Conservation (phyloP, 2,797 vertebrate genomes). For the Notolepis coatsorum region DNA sequence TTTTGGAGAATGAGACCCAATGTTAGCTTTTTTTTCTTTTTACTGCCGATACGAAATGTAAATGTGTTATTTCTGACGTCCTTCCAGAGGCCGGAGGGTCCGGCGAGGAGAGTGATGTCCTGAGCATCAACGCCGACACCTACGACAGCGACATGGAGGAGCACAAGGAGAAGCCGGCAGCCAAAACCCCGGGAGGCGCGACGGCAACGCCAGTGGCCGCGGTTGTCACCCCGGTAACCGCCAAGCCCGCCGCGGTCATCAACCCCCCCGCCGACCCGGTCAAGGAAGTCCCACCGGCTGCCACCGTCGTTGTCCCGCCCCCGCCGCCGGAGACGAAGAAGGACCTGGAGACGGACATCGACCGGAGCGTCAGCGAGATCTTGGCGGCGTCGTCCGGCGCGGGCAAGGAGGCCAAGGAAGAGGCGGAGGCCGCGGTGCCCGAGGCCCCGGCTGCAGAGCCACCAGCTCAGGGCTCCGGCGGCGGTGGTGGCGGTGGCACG, state of each 20-base stretch:
- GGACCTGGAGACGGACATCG: slow-evolving; percentile 89
- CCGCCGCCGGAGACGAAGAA: not conserved
- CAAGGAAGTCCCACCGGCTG: slow-evolving; percentile 4
- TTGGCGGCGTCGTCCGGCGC: slow-evolving; percentile 75
- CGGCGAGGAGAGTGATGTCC: slow-evolving; percentile 89
- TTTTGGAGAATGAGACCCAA: too few species aligned
- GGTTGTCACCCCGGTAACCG: not conserved
- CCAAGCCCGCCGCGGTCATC: not conserved
- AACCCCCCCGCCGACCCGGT: not conserved
- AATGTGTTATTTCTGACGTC: too few species aligned
- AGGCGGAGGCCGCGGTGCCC: slow-evolving; percentile 24
- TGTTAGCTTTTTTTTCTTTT: too few species aligned
- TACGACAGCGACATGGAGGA: slow-evolving; percentile 92
- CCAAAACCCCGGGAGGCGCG: slow-evolving; percentile 65
- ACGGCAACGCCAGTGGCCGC: slow-evolving; percentile 49
- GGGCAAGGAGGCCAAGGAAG: slow-evolving; percentile 66
- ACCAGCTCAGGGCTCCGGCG: not conserved
- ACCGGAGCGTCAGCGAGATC: slow-evolving; percentile 90
- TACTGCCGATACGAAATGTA: too few species aligned
- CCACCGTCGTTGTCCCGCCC: slow-evolving; percentile 29
- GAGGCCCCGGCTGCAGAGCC: not conserved
- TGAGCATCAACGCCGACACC: slow-evolving; percentile 90
- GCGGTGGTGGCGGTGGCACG: slow-evolving; percentile 14
- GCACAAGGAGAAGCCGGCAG: slow-evolving; percentile 77
- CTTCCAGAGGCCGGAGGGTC: slow-evolving; percentile 57